Percentiles rank a stretch among this genome's conserved stretches.
These are phyloP conservation scores for Cinclus cinclus DNA, from an alignment of 2,113 vertebrate species.

Conservation along the genomic window DNA sequence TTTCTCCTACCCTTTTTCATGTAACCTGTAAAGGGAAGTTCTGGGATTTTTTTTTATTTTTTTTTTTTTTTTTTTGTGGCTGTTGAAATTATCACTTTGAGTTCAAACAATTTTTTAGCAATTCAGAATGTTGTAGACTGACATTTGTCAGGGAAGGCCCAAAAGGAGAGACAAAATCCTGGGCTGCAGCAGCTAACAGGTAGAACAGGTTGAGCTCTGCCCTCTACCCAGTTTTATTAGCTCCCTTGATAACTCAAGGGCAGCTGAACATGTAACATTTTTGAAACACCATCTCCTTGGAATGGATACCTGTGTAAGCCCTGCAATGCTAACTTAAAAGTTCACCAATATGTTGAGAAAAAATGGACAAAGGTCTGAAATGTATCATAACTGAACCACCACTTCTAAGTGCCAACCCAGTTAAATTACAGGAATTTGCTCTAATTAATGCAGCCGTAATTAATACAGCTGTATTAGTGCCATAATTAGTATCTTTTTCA, in stretches of 20 bases:
- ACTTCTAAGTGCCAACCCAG: conserved; percentile 3
- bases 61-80: background rate
- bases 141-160: background rate
- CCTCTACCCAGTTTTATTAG: background rate
- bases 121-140: background rate
- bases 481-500: conserved; percentile 29
- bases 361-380: background rate
- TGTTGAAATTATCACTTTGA: background rate
- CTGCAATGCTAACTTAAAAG: background rate
- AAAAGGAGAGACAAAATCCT: background rate
- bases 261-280: background rate
- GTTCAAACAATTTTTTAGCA: background rate
- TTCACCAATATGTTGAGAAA: background rate
- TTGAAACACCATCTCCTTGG: background rate
- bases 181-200: background rate
- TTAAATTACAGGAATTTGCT: conserved; percentile 37
- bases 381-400: background rate
- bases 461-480: conserved; percentile 26
- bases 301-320: background rate
- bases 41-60: background rate
- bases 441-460: conserved; percentile 35
- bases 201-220: background rate
- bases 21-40: background rate
- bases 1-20: background rate
- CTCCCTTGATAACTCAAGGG: background rate